Evolutionary conservation across 2,113 vertebrate species (phyloP).

Genomic region (Notothenia coriiceps): DNA sequence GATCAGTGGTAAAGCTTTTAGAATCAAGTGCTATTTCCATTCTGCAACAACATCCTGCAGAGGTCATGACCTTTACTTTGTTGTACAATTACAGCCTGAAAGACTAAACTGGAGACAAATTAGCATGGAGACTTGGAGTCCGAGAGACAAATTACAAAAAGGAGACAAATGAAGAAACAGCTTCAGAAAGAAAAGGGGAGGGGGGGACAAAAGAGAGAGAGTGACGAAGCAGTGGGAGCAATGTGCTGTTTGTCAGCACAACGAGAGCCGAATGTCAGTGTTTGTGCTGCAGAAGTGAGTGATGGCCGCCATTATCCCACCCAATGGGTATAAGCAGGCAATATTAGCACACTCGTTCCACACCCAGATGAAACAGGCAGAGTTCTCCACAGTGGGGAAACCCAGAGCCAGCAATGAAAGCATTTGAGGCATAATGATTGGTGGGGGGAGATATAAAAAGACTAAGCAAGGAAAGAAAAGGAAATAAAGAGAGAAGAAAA

Average conservation of each 20-base stretch:
- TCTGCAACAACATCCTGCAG: conserved; percentile 48
- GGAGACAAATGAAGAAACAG: conserved; percentile 22
- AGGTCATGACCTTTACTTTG: conserved; percentile 53
- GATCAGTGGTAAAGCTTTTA: conserved; percentile 73
- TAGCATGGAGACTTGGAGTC: conserved; percentile 8
- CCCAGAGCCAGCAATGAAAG: conserved; percentile 64
- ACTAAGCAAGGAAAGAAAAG: neutral
- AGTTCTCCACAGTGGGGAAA: conserved; percentile 70
- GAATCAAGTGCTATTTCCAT: conserved; percentile 69
- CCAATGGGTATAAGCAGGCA: conserved; percentile 78
- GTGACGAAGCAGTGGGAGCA: conserved; percentile 64
- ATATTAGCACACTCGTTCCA: conserved; percentile 76
- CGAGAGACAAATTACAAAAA: conserved; percentile 33
- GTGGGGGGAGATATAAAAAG: conserved; percentile 53
- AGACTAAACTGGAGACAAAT: conserved; percentile 16
- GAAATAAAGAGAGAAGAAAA: conserved; percentile 21
- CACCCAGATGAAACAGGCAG: conserved; percentile 60
- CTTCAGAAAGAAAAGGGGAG: conserved; percentile 13
- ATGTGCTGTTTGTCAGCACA: conserved; percentile 69
- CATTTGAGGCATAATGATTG: conserved; percentile 63
- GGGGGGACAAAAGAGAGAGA: conserved; percentile 48
- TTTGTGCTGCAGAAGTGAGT: conserved; percentile 70
- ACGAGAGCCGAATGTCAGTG: conserved; percentile 70
- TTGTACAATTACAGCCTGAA: conserved; percentile 20
- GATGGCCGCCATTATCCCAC: conserved; percentile 80